A percentile compares a stretch with the other conserved stretches of the same genome.
These are phyloP conservation scores for Venturia canescens DNA, from an alignment of 1,140 invertebrate genomes.

Conservation along the genomic window DNA sequence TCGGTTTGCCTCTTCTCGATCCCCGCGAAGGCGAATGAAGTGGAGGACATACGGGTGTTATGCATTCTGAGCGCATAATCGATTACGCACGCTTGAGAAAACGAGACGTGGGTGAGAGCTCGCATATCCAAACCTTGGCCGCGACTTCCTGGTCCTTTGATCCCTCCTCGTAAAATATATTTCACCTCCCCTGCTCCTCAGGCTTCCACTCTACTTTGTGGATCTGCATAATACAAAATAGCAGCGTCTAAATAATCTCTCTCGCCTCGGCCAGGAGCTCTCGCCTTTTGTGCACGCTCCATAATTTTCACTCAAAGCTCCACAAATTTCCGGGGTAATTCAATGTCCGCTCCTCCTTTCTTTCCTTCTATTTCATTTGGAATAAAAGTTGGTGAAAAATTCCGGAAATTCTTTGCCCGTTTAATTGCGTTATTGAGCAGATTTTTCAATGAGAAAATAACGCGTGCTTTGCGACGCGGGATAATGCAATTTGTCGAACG, in stretches of 20 bases:
- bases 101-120: constrained; percentile 23
- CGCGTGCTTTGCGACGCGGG: too few species aligned
- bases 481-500: too few species aligned
- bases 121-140: constrained; percentile 17
- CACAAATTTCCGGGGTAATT: background rate
- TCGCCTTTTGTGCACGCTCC: background rate
- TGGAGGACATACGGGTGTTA: background rate
- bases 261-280: constrained; percentile 3
- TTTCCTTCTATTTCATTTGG: too few species aligned
- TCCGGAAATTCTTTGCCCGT: too few species aligned
- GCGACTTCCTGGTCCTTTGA: constrained; percentile 37
- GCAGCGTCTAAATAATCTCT: constrained; percentile 17
- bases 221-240: background rate
- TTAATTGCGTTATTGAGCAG: too few species aligned
- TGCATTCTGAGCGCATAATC: constrained; percentile 25
- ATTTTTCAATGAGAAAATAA: too few species aligned
- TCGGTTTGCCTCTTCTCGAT: too few species aligned
- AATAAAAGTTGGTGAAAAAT: too few species aligned
- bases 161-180: constrained; percentile 25
- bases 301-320: constrained; percentile 4
- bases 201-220: background rate
- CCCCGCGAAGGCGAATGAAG: too few species aligned
- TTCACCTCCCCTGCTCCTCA: background rate
- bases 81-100: constrained; percentile 31
- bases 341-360: too few species aligned